Conservation (phyloP, 2,113 vertebrate genomes). For the Peromyscus californicus region DNA sequence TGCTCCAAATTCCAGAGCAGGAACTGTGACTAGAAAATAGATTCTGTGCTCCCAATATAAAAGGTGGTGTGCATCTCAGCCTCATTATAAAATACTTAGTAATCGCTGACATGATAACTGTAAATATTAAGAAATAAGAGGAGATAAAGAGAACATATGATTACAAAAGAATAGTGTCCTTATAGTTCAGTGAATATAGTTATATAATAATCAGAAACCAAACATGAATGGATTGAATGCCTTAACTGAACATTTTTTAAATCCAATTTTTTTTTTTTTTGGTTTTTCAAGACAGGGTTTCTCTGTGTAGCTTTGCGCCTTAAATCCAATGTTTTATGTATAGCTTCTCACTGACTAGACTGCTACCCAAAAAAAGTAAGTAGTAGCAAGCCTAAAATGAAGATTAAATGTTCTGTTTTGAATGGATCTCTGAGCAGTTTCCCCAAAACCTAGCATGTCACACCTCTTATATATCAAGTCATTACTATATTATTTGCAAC, state of each 20-base stretch:
- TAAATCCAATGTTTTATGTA: constrained; percentile 44
- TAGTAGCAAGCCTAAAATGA: constrained; percentile 17
- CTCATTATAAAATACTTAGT: constrained; percentile 48
- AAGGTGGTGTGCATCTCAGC: neutral
- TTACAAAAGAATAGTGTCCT: constrained; percentile 26
- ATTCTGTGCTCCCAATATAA: neutral
- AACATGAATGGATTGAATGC: neutral
- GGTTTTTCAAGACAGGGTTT: no score
- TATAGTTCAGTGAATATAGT: constrained; percentile 3
- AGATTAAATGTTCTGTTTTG: constrained; percentile 26
- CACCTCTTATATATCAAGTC: constrained; percentile 3
- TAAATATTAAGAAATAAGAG: constrained; percentile 23
- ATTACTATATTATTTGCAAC: constrained; percentile 33
- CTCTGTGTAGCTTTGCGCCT: no score
- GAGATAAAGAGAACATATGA: neutral
- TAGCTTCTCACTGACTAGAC: constrained; percentile 31
- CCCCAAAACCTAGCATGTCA: constrained; percentile 41
- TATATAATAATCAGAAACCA: neutral
- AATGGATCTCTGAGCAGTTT: neutral
- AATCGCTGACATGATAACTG: neutral
- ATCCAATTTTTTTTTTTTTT: no score
- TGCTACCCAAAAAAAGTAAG: constrained; percentile 20
- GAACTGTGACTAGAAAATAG: constrained; percentile 22
- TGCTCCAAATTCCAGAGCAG: constrained; percentile 63
- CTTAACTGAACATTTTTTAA: constrained; percentile 25